A percentile compares a stretch with the other conserved stretches of the same genome.
phyloP scores from a whole-genome alignment of 2,113 vertebrate species.

The Seriola aureovittata region DNA sequence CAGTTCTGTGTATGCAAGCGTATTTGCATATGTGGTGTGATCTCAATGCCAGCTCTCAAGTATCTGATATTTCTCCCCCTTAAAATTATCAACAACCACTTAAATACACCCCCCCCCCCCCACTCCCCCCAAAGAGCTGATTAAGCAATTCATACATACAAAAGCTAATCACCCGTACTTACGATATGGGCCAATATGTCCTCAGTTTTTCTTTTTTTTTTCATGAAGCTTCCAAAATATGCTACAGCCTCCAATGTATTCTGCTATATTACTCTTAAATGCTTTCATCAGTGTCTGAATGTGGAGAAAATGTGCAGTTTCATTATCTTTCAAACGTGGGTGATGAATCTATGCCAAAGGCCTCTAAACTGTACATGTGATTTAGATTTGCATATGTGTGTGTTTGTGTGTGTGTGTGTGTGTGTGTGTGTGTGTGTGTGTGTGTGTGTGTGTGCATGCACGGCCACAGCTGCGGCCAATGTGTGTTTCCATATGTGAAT shows the following conservation, averaged over 20 bases:
- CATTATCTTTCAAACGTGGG: conserved; percentile 82
- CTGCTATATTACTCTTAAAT: conserved; percentile 83
- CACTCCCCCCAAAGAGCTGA: conserved; percentile 56
- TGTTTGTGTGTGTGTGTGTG: conserved; percentile 36
- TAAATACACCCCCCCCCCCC: conserved; percentile 46
- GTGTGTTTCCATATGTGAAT: conserved; percentile 40
- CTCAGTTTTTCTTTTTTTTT: conserved; percentile 62
- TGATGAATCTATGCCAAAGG: conserved; percentile 84
- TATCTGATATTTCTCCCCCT: conserved; percentile 25
- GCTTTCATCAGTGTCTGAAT: conserved; percentile 84
- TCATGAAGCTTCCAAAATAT: conserved; percentile 72
- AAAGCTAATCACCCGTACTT: conserved; percentile 66
- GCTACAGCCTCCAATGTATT: conserved; percentile 82
- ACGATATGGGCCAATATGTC: conserved; percentile 77
- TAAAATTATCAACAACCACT: conserved; percentile 68
- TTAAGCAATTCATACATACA: conserved; percentile 68
- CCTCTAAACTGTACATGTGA: conserved; percentile 77
- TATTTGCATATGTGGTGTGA: conserved; percentile 58
- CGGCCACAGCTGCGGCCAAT: conserved; percentile 22
- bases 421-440: conserved; percentile 35
- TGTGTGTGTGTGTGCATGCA: background rate
- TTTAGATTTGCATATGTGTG: conserved; percentile 46
- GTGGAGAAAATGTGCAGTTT: conserved; percentile 82
- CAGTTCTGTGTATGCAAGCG: conserved; percentile 50
- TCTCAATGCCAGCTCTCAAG: conserved; percentile 52